Conservation (phyloP, 2,113 vertebrate species). For the Pogonocichla stellata region DNA sequence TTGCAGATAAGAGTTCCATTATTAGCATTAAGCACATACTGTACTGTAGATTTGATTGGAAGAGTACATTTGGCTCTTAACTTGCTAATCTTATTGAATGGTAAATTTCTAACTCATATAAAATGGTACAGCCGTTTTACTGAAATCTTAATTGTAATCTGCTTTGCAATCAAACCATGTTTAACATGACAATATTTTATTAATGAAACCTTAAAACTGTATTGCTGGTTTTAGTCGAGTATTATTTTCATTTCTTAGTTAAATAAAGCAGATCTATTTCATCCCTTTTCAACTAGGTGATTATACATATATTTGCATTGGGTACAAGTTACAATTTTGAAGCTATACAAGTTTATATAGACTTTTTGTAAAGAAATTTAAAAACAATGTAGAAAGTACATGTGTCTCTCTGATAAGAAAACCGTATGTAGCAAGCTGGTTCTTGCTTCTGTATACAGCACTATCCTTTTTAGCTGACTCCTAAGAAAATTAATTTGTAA, state of each 20-base stretch:
- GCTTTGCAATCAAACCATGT: conserved; percentile 48
- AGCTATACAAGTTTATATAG: no score
- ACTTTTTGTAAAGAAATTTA: no score
- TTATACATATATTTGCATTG: no score
- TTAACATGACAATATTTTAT: conserved; percentile 44
- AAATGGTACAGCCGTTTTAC: conserved; percentile 57
- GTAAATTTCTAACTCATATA: conserved; percentile 36
- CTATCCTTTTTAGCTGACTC: no score
- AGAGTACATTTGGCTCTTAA: conserved; percentile 29
- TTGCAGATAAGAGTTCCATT: conserved; percentile 21
- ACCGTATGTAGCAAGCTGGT: no score
- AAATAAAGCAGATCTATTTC: not conserved
- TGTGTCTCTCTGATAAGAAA: no score
- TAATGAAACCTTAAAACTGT: conserved; percentile 46
- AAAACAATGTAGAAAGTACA: no score
- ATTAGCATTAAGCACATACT: not conserved
- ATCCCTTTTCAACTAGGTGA: no score
- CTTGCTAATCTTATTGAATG: conserved; percentile 52
- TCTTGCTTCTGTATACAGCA: no score
- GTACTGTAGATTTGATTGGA: conserved; percentile 38
- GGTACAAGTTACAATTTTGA: no score
- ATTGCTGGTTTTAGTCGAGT: conserved; percentile 55
- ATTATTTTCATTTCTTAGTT: conserved; percentile 54
- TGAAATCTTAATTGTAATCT: conserved; percentile 71
- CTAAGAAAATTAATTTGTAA: no score